phyloP scores from a whole-genome alignment of 2,888 invertebrate species.

The Chymomyza amoena region DNA sequence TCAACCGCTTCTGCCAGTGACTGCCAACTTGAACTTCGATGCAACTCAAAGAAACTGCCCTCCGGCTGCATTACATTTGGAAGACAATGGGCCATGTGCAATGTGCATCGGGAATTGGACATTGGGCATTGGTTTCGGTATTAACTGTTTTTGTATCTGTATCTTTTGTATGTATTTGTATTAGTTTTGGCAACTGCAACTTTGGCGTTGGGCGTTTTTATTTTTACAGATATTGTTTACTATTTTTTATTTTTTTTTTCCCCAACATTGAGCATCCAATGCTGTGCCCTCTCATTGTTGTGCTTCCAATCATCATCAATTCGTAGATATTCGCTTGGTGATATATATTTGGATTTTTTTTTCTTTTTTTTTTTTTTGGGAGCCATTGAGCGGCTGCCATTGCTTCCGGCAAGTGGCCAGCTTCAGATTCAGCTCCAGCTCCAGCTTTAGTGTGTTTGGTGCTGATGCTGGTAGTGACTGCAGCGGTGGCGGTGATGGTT shows the following conservation, averaged over 20 bases:
- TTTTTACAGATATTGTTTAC: conserved; percentile 77
- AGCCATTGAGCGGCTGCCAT: neutral
- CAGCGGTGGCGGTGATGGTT: neutral
- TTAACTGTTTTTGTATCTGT: neutral
- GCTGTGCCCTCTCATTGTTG: conserved; percentile 65
- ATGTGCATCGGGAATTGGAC: conserved; percentile 30
- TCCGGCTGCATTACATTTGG: conserved; percentile 62
- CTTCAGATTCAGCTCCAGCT: neutral
- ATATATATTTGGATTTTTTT: conserved; percentile 52
- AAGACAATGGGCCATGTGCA: conserved; percentile 5
- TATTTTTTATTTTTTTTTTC: conserved; percentile 40
- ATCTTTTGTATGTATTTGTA: neutral
- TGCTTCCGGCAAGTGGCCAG: conserved; percentile 64
- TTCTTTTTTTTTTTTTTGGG: conserved; percentile 34
- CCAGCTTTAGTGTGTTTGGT: conserved; percentile 1
- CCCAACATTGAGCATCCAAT: conserved; percentile 4
- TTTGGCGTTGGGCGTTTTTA: conserved; percentile 75
- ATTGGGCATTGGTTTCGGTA: conserved; percentile 51
- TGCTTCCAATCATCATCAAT: conserved; percentile 57
- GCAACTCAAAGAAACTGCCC: neutral
- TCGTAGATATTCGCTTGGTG: conserved; percentile 68
- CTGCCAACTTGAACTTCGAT: neutral
- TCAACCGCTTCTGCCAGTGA: neutral
- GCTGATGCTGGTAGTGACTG: conserved; percentile 6
- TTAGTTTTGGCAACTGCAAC: conserved; percentile 40